A percentile compares a stretch with the other conserved stretches of the same genome.
These are phyloP conservation scores for Salvelinus fontinalis DNA, from an alignment of 2,113 vertebrate genomes.

Conservation along the genomic window DNA sequence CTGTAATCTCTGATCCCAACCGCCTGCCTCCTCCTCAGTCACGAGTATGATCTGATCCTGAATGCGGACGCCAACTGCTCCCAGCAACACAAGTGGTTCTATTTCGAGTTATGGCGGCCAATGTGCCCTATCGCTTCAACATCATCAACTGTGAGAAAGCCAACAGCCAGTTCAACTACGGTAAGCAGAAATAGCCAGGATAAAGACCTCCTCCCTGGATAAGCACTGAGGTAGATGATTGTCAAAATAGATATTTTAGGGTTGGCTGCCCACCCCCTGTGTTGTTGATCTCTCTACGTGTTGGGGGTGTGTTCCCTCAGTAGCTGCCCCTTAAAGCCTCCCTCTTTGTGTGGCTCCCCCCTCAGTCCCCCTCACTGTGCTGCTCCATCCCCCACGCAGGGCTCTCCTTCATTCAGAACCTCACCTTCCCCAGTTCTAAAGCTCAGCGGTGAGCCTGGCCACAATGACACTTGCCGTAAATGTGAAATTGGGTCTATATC, in stretches of 20 bases:
- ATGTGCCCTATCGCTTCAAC: constrained; percentile 85
- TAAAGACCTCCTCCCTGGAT: neutral
- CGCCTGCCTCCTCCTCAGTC: constrained; percentile 62
- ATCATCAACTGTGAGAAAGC: constrained; percentile 94
- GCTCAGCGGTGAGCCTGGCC: constrained; percentile 13
- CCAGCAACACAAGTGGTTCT: constrained; percentile 91
- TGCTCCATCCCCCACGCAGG: neutral
- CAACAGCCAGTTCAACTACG: constrained; percentile 96
- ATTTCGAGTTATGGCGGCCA: constrained; percentile 82
- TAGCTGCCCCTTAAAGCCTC: neutral
- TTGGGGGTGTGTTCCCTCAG: neutral
- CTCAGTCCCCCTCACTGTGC: neutral
- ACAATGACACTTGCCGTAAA: constrained; percentile 16
- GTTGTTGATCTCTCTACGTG: neutral
- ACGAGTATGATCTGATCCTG: constrained; percentile 89
- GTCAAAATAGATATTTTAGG: neutral
- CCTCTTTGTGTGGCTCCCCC: neutral
- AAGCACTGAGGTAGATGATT: neutral
- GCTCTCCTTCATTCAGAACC: neutral
- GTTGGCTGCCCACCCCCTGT: neutral
- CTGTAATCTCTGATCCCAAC: neutral
- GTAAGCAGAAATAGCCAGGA: constrained; percentile 77
- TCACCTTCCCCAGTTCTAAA: neutral
- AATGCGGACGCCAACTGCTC: constrained; percentile 83
- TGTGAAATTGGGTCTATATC: neutral